These are phyloP conservation scores for Pristionchus fissidentatus DNA, from an alignment of 2,888 invertebrate species.

Conservation along the genomic window DNA sequence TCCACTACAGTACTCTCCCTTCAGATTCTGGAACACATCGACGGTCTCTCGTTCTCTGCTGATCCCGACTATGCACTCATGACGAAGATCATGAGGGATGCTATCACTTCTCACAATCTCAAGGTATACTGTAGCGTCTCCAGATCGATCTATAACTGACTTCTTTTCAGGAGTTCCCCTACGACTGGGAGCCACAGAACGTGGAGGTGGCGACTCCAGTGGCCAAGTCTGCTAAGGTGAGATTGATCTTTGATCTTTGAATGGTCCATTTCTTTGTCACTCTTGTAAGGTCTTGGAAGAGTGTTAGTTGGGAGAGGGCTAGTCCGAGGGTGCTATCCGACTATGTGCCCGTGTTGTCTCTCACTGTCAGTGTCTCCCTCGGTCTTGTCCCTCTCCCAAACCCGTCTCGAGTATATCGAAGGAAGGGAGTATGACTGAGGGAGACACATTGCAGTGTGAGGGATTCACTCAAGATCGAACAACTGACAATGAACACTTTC, in stretches of 20 bases:
- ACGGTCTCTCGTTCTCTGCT: background rate
- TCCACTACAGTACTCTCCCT: background rate
- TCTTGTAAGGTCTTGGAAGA: too few species aligned
- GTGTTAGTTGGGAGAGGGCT: background rate
- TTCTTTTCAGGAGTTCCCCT: constrained; percentile 44
- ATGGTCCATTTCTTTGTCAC: too few species aligned
- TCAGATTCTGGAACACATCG: constrained; percentile 37
- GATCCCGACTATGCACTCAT: constrained; percentile 34
- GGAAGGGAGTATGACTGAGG: too few species aligned
- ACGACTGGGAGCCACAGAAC: constrained; percentile 46
- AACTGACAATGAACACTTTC: too few species aligned
- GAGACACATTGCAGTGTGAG: too few species aligned
- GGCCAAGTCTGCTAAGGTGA: constrained; percentile 25
- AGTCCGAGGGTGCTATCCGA: background rate
- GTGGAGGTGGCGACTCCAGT: constrained; percentile 12
- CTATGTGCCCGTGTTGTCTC: background rate
- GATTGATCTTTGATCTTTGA: background rate
- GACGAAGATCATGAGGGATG: background rate
- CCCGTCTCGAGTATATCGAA: background rate
- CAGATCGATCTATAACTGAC: background rate
- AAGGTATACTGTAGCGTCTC: background rate
- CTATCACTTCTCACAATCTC: constrained; percentile 14
- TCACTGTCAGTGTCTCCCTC: background rate
- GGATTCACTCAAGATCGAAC: too few species aligned
- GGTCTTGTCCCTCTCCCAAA: constrained; percentile 26